Evolutionary conservation across 92 coral and sea anemone genomes (phyloP).

Genomic region (Pocillopora grandis): DNA sequence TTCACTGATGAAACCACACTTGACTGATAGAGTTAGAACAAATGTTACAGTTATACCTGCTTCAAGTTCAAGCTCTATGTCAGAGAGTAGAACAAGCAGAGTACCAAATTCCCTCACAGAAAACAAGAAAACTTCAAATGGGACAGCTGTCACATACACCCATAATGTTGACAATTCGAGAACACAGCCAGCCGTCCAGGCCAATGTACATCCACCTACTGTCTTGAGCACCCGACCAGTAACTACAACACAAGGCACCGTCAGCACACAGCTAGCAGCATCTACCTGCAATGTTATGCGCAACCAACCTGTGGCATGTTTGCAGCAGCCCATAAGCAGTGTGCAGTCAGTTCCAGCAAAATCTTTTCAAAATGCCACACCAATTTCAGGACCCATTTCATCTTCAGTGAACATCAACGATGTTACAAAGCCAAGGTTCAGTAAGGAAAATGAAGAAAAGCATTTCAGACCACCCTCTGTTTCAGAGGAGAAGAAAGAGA

Average conservation of each 20-base stretch:
- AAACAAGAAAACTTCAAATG: background rate
- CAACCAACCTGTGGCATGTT: slow-evolving; percentile 20
- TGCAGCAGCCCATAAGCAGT: slow-evolving; percentile 11
- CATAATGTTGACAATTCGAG: background rate
- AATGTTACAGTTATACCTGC: background rate
- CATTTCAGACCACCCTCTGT: slow-evolving; percentile 22
- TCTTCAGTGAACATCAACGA: slow-evolving; percentile 3
- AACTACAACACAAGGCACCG: slow-evolving; percentile 35
- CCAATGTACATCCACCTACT: background rate
- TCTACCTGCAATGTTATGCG: slow-evolving; percentile 22
- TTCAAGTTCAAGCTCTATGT: background rate
- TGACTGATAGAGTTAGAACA: background rate
- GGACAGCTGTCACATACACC: background rate
- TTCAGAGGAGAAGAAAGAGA: slow-evolving; percentile 53
- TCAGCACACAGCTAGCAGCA: slow-evolving; percentile 12
- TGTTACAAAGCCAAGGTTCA: slow-evolving; percentile 15
- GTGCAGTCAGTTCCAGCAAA: slow-evolving; percentile 27
- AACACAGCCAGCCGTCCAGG: slow-evolving; percentile 16
- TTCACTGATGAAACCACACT: slow-evolving; percentile 9
- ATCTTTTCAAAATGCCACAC: slow-evolving; percentile 3
- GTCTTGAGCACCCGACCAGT: slow-evolving; percentile 22
- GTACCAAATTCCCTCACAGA: background rate
- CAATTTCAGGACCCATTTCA: background rate
- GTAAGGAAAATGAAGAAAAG: slow-evolving; percentile 47
- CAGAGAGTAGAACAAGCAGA: slow-evolving; percentile 1